Percentiles rank a stretch among this genome's conserved stretches.
Conservation (phyloP, 2,797 vertebrate species). For the Lepidocolaptes lacrymiger region DNA sequence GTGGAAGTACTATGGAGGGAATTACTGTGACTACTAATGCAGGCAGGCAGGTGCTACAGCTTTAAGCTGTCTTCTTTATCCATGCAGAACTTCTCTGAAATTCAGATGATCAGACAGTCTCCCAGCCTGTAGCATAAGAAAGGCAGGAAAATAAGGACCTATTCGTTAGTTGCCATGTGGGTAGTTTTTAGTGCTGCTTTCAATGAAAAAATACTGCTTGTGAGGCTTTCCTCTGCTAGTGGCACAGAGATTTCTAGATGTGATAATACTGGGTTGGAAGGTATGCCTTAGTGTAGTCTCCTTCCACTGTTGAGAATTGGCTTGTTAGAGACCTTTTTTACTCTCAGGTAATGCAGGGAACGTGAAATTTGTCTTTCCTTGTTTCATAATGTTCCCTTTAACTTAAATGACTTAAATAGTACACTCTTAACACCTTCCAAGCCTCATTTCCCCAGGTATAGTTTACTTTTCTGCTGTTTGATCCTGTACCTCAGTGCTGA, state of each 20-base stretch:
- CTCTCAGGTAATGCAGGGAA: not conserved
- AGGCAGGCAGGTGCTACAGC: not conserved
- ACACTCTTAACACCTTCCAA: not conserved
- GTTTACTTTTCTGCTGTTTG: not conserved
- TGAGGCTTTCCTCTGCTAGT: not conserved
- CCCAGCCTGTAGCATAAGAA: not conserved
- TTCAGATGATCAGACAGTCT: not conserved
- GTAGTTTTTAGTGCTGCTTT: slow-evolving; percentile 4
- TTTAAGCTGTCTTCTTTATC: not conserved
- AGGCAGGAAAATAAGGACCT: not conserved
- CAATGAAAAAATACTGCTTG: not conserved
- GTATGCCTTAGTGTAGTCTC: not conserved
- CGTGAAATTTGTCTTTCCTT: not conserved
- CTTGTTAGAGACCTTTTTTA: not conserved
- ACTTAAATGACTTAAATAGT: not conserved
- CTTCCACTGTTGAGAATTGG: not conserved
- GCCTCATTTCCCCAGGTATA: not conserved
- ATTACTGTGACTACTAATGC: not conserved
- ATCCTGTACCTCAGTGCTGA: not conserved
- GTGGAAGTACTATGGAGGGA: rapidly evolving
- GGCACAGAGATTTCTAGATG: not conserved
- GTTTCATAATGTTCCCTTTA: not conserved
- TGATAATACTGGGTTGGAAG: not conserved
- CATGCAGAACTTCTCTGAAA: not conserved
- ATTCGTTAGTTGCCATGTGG: not conserved